Evolutionary conservation across 2,797 vertebrate species (phyloP).

Genomic region (Malurus leucopterus): DNA sequence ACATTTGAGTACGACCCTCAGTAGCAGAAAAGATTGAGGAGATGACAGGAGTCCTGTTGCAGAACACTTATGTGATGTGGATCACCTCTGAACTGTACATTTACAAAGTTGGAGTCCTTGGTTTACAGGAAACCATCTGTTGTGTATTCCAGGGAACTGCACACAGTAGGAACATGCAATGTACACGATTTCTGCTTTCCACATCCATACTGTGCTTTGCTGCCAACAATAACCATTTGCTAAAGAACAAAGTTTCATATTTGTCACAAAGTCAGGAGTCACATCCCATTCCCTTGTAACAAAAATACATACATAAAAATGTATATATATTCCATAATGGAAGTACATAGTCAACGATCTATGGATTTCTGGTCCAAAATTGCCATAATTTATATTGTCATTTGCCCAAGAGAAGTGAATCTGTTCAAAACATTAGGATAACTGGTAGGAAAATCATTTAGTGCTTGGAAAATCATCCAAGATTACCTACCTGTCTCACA

Average conservation of each 20-base stretch:
- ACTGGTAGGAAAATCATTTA: not conserved
- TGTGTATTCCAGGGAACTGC: not conserved
- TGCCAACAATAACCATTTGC: not conserved
- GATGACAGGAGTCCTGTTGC: constrained; percentile 1
- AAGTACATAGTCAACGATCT: not conserved
- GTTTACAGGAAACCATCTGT: not conserved
- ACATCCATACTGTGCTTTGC: not conserved
- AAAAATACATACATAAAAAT: not conserved
- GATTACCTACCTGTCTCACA: not conserved
- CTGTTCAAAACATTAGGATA: not conserved
- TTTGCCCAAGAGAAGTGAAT: not conserved
- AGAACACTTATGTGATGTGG: not conserved
- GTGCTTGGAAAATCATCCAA: not conserved
- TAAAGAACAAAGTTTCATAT: not conserved
- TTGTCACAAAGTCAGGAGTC: not conserved
- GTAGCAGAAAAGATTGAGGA: not conserved
- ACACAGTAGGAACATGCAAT: not conserved
- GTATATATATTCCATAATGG: no score
- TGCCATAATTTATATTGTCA: not conserved
- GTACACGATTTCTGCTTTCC: not conserved
- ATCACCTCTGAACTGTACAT: not conserved
- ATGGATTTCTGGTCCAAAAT: not conserved
- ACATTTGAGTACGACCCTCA: constrained; percentile 15
- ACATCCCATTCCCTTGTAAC: not conserved
- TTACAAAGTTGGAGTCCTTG: not conserved